Evolutionary conservation across 2,113 vertebrate species (phyloP).

Genomic region (Cryptomyrus ogoouensis): DNA sequence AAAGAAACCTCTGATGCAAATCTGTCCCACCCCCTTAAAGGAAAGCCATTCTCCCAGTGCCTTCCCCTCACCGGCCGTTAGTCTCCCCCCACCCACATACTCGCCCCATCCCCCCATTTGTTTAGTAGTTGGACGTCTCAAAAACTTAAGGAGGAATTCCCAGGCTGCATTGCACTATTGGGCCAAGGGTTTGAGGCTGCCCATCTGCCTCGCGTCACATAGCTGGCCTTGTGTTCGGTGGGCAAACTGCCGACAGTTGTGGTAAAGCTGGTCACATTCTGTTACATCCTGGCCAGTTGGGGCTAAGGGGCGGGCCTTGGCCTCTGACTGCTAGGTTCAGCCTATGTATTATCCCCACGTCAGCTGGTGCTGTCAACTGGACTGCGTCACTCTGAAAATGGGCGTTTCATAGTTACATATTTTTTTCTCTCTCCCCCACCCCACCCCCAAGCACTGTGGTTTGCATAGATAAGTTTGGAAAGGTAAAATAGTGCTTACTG

Average conservation of each 20-base stretch:
- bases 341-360: conserved; percentile 33
- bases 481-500: conserved; percentile 74
- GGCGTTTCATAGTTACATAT: conserved; percentile 54
- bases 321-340: conserved; percentile 45
- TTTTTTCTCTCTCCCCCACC: conserved; percentile 30
- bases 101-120: conserved; percentile 25
- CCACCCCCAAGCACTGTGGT: conserved; percentile 68
- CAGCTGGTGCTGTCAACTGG: conserved; percentile 69
- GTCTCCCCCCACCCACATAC: conserved; percentile 46
- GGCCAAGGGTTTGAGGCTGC: conserved; percentile 56
- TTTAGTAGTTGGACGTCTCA: conserved; percentile 49
- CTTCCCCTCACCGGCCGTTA: conserved; percentile 28
- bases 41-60: conserved; percentile 31
- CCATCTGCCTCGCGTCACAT: conserved; percentile 52
- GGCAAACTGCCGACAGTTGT: conserved; percentile 63
- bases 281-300: conserved; percentile 30
- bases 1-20: conserved; percentile 85
- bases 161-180: conserved; percentile 82
- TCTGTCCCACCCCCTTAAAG: conserved; percentile 44
- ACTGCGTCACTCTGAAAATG: conserved; percentile 58
- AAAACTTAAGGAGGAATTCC: conserved; percentile 79
- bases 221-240: conserved; percentile 46
- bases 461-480: conserved; percentile 67
- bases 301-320: conserved; percentile 50
- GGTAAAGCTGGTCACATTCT: conserved; percentile 51